A percentile compares a stretch with the other conserved stretches of the same genome.
These are phyloP conservation scores for Perdita meconis DNA, from an alignment of 2,888 invertebrate genomes.

Conservation along the genomic window DNA sequence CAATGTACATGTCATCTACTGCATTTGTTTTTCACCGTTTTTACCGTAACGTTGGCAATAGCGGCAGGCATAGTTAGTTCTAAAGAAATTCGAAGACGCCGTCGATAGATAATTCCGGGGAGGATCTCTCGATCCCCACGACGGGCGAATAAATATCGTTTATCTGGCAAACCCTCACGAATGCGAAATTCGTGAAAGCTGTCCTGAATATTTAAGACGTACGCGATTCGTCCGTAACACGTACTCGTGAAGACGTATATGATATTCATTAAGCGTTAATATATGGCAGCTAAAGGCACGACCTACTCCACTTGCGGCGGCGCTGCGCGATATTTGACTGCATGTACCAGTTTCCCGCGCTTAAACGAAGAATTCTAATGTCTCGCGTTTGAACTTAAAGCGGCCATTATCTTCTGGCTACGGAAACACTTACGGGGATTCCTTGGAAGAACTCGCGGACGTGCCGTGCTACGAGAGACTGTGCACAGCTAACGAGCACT, in stretches of 20 bases:
- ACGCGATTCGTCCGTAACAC: constrained; percentile 6
- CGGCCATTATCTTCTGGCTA: constrained; percentile 76
- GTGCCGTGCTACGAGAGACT: constrained; percentile 91
- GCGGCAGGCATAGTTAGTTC: no score
- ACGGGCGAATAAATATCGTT: background rate
- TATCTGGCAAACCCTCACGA: background rate
- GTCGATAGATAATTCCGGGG: no score
- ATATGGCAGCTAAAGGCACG: constrained; percentile 23
- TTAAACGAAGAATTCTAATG: background rate
- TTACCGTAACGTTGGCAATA: no score
- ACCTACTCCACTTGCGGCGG: constrained; percentile 33
- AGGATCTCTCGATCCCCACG: background rate
- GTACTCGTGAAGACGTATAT: background rate
- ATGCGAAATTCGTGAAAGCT: background rate
- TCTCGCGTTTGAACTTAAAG: constrained; percentile 61
- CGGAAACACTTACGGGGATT: constrained; percentile 82
- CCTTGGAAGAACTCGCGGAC: constrained; percentile 84
- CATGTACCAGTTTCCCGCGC: background rate
- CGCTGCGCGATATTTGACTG: constrained; percentile 8
- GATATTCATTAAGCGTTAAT: constrained; percentile 12
- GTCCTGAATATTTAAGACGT: constrained; percentile 8
- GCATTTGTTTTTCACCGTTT: no score
- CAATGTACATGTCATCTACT: no score
- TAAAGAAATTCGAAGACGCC: no score
- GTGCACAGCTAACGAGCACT: constrained; percentile 92